Base-by-base conservation (phyloP, 2,797 vertebrate species). In the Hozukius guyotensis region DNA sequence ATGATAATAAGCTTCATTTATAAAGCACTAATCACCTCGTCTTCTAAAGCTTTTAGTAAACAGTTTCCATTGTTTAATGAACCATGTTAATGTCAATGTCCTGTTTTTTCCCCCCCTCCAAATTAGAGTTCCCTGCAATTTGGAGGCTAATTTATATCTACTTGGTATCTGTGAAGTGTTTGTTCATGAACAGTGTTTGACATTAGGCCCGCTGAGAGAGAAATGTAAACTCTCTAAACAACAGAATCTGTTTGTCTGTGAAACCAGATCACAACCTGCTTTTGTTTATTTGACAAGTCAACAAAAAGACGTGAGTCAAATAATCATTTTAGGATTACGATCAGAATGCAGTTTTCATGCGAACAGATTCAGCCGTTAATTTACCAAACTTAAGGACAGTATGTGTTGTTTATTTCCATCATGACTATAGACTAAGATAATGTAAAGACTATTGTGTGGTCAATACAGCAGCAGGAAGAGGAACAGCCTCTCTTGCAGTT, bases 1-100 rank as follows among this genome's bases (percentile, higher is more conserved):
- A 84, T 46, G 70, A 72, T 77, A 64, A 87, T 81, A 75, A 71
- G 63, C 63, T 57, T 87, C 5, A 86, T 81, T 88, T 79, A 77
- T 70, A 70, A 82, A 62, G 34, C 29, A 18, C 78, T 84, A 77
- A 88, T 87, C 77, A 64, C 72, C 49, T 60, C 8, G 10, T 83
- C 67, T 71, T 73, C 38, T 27, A 56, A 80, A 65, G 69, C 72
- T 62, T 88, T 76, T 62, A 74, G 71, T 42, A 60, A 77, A 80
- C 66, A 72, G 27, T 76, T 75, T 29, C 63, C 72, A 52, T 52
- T 85, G 72, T 83, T 67, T 76, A 91, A 87, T 67, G 73, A 82
- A 38, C 29, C 31, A 2, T 71, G 31, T 67, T 64, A 20, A 59
- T 84, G 59, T 52, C 46, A 78, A 55, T 63, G 25, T 6, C 20